phyloP scores from a whole-genome alignment of 1,140 invertebrate species.

The Dufourea novaeangliae region DNA sequence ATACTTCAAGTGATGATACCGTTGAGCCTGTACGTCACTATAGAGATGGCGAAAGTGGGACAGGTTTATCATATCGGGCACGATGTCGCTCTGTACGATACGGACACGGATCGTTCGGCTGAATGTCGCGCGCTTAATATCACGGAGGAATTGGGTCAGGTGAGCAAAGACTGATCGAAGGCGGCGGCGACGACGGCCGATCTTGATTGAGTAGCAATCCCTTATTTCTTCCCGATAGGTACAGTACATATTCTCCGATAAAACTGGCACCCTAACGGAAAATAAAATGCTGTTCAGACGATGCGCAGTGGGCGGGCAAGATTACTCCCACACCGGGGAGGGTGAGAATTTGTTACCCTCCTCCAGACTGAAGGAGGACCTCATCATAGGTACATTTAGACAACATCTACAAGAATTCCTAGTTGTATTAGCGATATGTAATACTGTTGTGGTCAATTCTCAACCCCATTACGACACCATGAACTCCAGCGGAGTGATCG shows the following conservation, averaged over 20 bases:
- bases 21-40: constrained; percentile 96
- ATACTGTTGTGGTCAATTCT: constrained; percentile 96
- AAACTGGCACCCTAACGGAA: constrained; percentile 98
- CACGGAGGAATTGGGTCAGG: constrained; percentile 97
- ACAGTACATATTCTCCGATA: constrained; percentile 98
- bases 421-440: constrained; percentile 95
- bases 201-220: not conserved
- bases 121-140: constrained; percentile 98
- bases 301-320: constrained; percentile 93
- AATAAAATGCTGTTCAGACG: constrained; percentile 98
- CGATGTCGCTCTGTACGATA: constrained; percentile 93
- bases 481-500: constrained; percentile 90
- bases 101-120: constrained; percentile 90
- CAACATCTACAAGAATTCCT: constrained; percentile 94
- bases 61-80: constrained; percentile 98
- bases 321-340: constrained; percentile 91
- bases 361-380: constrained; percentile 86
- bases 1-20: constrained; percentile 99
- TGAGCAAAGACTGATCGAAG: constrained; percentile 64
- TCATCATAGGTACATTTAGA: constrained; percentile 79
- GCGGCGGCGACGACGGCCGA: not conserved
- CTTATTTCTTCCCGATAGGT: constrained; percentile 82
- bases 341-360: constrained; percentile 85
- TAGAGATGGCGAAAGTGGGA: constrained; percentile 97
- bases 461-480: constrained; percentile 94